Conservation (phyloP, 30 jellyfish, hydroid and myxozoan species). For the Catostylus mosaicus region DNA sequence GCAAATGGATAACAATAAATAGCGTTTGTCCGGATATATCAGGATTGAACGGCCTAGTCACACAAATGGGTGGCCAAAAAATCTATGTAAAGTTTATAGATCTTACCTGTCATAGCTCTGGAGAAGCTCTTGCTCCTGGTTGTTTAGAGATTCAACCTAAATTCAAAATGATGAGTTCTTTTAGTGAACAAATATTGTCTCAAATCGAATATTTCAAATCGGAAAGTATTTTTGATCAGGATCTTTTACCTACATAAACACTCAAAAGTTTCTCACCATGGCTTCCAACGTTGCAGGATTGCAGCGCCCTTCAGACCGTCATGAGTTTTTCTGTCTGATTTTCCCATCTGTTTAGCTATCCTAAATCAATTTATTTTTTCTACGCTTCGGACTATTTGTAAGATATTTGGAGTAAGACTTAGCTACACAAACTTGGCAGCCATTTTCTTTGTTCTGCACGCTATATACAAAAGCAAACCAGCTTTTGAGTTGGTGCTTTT, state of each 20-base stretch:
- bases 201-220: background rate
- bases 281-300: slow-evolving; percentile 52
- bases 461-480: slow-evolving; percentile 74
- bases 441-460: slow-evolving; percentile 81
- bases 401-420: background rate
- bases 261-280: slow-evolving; percentile 41
- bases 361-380: slow-evolving; percentile 12
- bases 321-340: slow-evolving; percentile 27
- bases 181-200: background rate
- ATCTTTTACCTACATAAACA: background rate
- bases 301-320: slow-evolving; percentile 51
- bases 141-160: slow-evolving; percentile 81
- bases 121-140: slow-evolving; percentile 94
- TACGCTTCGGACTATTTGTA: background rate
- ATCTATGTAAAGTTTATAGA: background rate
- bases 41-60: slow-evolving; percentile 2
- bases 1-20: background rate
- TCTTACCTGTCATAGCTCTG: slow-evolving; percentile 96
- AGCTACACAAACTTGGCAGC: slow-evolving; percentile 49
- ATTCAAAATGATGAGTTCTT: background rate
- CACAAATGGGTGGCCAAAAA: background rate
- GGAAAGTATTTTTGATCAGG: background rate
- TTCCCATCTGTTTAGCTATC: slow-evolving; percentile 68
- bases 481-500: slow-evolving; percentile 11
- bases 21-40: background rate